Evolutionary conservation across 2,888 invertebrate genomes (phyloP).

Genomic region (Hoplodrina ambigua): DNA sequence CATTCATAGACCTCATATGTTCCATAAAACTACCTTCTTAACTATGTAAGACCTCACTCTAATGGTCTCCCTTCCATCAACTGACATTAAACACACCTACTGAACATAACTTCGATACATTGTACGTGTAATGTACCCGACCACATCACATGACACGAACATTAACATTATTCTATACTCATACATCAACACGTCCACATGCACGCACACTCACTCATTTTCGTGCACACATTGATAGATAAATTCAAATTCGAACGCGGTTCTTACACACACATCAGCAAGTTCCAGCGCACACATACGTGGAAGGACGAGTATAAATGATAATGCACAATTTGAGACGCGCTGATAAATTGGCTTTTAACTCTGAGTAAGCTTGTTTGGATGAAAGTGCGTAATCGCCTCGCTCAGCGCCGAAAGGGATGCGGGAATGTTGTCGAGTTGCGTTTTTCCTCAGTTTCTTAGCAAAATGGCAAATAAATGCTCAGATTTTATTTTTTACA

Average conservation of each 20-base stretch:
- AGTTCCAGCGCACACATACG: constrained; percentile 7
- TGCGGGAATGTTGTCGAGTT: constrained; percentile 50
- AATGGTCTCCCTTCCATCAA: constrained; percentile 2
- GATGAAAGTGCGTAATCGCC: constrained; percentile 54
- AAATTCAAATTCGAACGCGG: constrained; percentile 37
- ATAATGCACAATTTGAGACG: constrained; percentile 61
- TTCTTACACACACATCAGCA: neutral
- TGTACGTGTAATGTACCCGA: constrained; percentile 35
- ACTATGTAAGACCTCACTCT: constrained; percentile 1
- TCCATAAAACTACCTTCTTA: neutral
- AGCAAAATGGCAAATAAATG: constrained; percentile 27
- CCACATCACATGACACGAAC: constrained; percentile 51
- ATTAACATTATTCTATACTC: constrained; percentile 37
- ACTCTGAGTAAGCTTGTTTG: constrained; percentile 61
- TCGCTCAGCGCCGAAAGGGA: constrained; percentile 49
- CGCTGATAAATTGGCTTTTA: constrained; percentile 64
- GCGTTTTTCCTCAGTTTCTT: constrained; percentile 42
- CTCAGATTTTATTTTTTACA: constrained; percentile 32
- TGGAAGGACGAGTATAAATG: constrained; percentile 48
- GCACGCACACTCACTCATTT: constrained; percentile 11
- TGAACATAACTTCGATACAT: constrained; percentile 29
- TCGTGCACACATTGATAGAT: constrained; percentile 15
- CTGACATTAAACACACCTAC: constrained; percentile 10
- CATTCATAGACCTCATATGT: neutral
- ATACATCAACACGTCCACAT: constrained; percentile 41